These are phyloP conservation scores for Acleris holmiana DNA, from an alignment of 2,888 invertebrate species.

Conservation along the genomic window DNA sequence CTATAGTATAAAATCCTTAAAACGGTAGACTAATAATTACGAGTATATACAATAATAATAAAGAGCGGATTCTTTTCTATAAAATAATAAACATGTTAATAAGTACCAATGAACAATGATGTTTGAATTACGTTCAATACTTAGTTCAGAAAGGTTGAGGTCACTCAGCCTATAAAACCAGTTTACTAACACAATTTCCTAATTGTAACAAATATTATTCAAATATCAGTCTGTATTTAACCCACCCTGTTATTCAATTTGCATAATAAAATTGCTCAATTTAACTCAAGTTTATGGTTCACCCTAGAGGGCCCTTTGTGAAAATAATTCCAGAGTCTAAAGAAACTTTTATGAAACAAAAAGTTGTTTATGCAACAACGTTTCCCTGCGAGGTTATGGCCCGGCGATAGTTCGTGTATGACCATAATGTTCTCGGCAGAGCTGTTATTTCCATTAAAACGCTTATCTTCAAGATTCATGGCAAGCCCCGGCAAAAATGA, in stretches of 20 bases:
- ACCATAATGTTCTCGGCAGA: conserved; percentile 63
- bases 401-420: conserved; percentile 65
- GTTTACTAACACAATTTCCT: not conserved
- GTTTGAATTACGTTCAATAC: too few relatives aligned
- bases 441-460: conserved; percentile 74
- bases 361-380: conserved; percentile 63
- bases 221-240: conserved; percentile 22
- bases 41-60: too few relatives aligned
- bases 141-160: too few relatives aligned
- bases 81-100: too few relatives aligned
- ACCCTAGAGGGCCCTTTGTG: conserved; percentile 27
- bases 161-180: not conserved
- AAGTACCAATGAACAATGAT: too few relatives aligned
- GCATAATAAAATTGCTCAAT: conserved; percentile 37
- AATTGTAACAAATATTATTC: conserved; percentile 14
- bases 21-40: too few relatives aligned
- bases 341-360: conserved; percentile 49
- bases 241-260: conserved; percentile 32
- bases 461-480: conserved; percentile 77
- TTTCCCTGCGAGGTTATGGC: conserved; percentile 62
- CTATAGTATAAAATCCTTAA: too few relatives aligned
- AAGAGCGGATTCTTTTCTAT: too few relatives aligned
- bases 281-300: conserved; percentile 36
- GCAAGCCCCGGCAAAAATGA: conserved; percentile 67
- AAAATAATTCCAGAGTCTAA: conserved; percentile 32